Base-by-base conservation (phyloP, 2,113 vertebrate genomes). In the Tachycineta bicolor region DNA sequence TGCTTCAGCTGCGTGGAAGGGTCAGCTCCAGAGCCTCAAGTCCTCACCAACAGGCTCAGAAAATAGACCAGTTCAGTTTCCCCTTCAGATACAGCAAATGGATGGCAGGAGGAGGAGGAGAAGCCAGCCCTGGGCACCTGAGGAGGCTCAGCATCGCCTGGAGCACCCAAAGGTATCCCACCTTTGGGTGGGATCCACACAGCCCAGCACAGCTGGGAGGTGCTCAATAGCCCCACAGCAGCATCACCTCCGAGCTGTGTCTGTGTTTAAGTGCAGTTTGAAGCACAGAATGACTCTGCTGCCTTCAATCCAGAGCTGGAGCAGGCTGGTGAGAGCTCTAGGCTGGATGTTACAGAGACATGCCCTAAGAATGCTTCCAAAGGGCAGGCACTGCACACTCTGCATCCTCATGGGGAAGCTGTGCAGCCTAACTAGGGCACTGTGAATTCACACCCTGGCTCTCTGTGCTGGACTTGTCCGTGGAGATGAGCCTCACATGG, bases 211-310 rank as follows among this genome's bases (percentile, higher is more conserved):
- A 46, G 62, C 41, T 62, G 17, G 56, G 29, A 59, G 83, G 10
- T 49, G 67, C 75, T 69, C 50, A 12, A 0, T 3, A 12, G 4
- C 69, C 3, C 0, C 49, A 12, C 8, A 12, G 47, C 10, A 10
- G 56, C 82, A 65, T 23, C 79, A 26, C 55, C 70, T 37, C 4
- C 0, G 25, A 71, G 71, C 88, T n/a, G n/a, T 17, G 70, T 12
- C 79, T n/a, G 0, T 3, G 26, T n/a, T 1, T 1, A 18, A 47
- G 26, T 1, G 15, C 7, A 2, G 16, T 24, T 49, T 17, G 50
- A 52, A 43, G 39, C 47, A 33, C 0, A 6, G 43, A 87, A 31
- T 2, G 16, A 13, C 31, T 4, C 5, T 9, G 52, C 50, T 55
- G 53, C 75, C 55, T 62, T 44, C 5, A 5, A 63, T 19, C 58